Base-by-base conservation (phyloP, 1,140 invertebrate species). In the Drosophila cardini region DNA sequence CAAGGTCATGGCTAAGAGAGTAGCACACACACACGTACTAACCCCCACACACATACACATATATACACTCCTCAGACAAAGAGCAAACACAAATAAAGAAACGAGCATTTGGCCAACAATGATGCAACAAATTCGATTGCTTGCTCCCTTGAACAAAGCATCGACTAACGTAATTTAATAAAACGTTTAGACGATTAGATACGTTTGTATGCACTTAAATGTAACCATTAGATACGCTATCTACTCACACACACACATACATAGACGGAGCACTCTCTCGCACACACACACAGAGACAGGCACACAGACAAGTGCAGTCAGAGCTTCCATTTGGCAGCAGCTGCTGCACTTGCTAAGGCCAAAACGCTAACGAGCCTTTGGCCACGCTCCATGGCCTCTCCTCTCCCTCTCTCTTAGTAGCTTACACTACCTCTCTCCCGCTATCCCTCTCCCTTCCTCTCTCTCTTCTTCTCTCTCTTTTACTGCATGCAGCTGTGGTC, bases 101-200 rank as follows among this genome's bases (percentile, higher is more conserved):
- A 74, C 57, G 52, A 16, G 16, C 65, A 63, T 64, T 64, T 64
- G 60, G 58, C 50, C 69, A 75, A 70, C 70, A 72, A 72, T 79
- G 76, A 79, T 79, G 76, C 73, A 79, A 79, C 68, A 79, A 72
- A 70, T 74, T 74, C 69, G 74, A 80, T 77, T 64, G 64, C 45
- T 56, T 58, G 67, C 34, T 64, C 55, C 26, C 48, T 65, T 46
- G 72, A 75, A 64, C 78, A 64, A 71, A 71, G 83, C 79, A 79
- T 56, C 70, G 72, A 68, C 84, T 89, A 80, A 86, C 86, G 86
- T 90, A 90, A 90, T 90, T 90, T 90, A 90, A 90, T 90, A 90
- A 90, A 90, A 90, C 86, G 86, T 86, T 90, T 90, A 90, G 71
- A 52, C 86, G 86, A 90, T 90, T 90, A 90, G 86, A 90, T 90